Base-by-base conservation (phyloP, 2,888 invertebrate species). In the Tromatobia lineatoria region DNA sequence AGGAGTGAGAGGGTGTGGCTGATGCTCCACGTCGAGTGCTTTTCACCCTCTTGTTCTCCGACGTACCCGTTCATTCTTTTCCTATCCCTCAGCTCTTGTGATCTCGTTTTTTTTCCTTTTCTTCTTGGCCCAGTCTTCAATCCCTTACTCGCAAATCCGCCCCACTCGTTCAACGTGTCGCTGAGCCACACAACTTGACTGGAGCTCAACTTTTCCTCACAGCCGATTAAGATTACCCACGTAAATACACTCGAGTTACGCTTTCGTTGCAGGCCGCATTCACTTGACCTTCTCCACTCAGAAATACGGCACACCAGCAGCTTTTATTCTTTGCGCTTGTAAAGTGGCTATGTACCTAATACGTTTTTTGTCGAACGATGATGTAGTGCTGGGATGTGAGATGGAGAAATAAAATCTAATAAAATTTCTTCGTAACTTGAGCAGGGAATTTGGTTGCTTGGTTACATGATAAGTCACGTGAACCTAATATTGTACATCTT, bases 141-240 rank as follows among this genome's bases (percentile, higher is more conserved):
- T 69, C 77, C 57, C 45, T 77, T 50, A 73, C 81, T 52, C 86
- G 80, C 50, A 81, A 42, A 61, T 42, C 23, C 67, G 34, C 45
- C 23, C 25, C 66, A n/a, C 42, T 64, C 54, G 50, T 23, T 52
- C 67, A 59, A 81, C 54, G 79, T 59, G 29, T 71, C 59, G 61
- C 23, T 8, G 76, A 71, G 82, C 67, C 64, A 59, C 25, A 50
- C 70, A 47, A 20, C 38, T 54, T 74, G 52, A 70, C 34, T 73
- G 34, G 11, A 52, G 42, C 66, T 75, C 18, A 74, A 81, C 75
- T 74, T 67, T 29, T 57, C 45, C 64, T 75, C 42, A 38, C 71
- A 70, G 70, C 78, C 82, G 92, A 92, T 92, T 90, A 88, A 92
- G 92, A 92, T 92, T 92, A 90, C 82, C 88, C 92, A 92, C 92